Conservation (phyloP, 2,113 vertebrate genomes). For the Dermatemys mawii region DNA sequence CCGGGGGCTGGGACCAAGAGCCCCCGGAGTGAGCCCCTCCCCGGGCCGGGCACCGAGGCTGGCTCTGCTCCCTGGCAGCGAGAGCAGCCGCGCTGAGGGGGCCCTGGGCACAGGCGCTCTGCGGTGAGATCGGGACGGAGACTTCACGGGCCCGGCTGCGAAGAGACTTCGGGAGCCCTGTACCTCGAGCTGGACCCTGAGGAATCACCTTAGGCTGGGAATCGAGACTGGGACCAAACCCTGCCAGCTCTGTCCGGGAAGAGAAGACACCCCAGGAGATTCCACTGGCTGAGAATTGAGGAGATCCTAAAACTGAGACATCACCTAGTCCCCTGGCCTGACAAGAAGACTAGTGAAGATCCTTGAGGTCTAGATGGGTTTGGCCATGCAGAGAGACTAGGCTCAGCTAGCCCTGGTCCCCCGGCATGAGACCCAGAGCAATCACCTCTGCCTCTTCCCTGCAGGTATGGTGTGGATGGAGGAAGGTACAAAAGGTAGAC, state of each 20-base stretch:
- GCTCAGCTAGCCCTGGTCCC: background rate
- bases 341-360: background rate
- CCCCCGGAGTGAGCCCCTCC: no score
- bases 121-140: background rate
- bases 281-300: background rate
- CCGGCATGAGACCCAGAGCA: constrained; percentile 53
- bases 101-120: background rate
- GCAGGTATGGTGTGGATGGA: constrained; percentile 40
- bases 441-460: constrained; percentile 24
- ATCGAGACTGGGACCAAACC: background rate
- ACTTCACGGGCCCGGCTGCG: no score
- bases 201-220: background rate
- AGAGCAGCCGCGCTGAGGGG: no score
- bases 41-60: no score
- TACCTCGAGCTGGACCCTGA: background rate
- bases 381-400: background rate
- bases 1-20: background rate
- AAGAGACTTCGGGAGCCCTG: background rate
- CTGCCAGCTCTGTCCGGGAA: no score
- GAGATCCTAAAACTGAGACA: background rate
- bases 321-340: background rate
- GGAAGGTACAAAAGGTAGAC: background rate
- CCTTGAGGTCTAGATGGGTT: background rate
- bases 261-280: background rate
- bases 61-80: background rate